Evolutionary conservation across 2,113 vertebrate species (phyloP), one percentile per base, ranked within the genome.

Genomic region (Lycaon pictus): DNA sequence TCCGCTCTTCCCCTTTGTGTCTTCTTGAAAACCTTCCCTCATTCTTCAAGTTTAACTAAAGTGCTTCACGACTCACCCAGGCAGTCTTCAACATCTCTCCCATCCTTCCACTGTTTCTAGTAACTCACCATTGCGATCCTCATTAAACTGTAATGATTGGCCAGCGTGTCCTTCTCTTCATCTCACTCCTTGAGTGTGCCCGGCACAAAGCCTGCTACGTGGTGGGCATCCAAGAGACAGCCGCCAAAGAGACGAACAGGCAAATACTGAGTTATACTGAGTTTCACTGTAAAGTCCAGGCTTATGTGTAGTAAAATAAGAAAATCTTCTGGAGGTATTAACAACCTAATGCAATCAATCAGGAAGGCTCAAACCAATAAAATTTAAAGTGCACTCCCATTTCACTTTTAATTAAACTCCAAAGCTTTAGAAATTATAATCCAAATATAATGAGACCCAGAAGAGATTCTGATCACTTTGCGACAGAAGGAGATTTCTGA

Each of bases 381-480:
- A 90, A 93, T 74, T 32, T 56, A 88, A 94, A 56, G 56, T 58
- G 1, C 27, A 23, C 74, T 96, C 69, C 25, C 37, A 93, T 56
- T 93, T 90, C 88, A n/a, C 9, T 69, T 92, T 96, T 84, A 90
- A 90, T 69, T 74, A 63, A 94, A 81, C 7, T 13, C 12, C 43
- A 67, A 87, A 86, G 62, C 51, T 87, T 94, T 94, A 95, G 56
- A 93, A 90, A 84, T 81, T 63, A 93, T 32, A 95, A 37, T 76
- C 56, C 69, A 81, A 86, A 48, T 8, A 86, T 63, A 95, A 91
- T 86, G 89, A 77, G 25, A 86, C 55, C 29, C 37, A 17, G 60
- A 88, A 93, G 4, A 93, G 55, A 89, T 71, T 91, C 65, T n/a
- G 37, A 72, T 81, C 43, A 58, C n/a, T 86, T 93, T 72, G 25